phyloP scores from a whole-genome alignment of 2,888 invertebrate genomes.

The Drosophila neonasuta region DNA sequence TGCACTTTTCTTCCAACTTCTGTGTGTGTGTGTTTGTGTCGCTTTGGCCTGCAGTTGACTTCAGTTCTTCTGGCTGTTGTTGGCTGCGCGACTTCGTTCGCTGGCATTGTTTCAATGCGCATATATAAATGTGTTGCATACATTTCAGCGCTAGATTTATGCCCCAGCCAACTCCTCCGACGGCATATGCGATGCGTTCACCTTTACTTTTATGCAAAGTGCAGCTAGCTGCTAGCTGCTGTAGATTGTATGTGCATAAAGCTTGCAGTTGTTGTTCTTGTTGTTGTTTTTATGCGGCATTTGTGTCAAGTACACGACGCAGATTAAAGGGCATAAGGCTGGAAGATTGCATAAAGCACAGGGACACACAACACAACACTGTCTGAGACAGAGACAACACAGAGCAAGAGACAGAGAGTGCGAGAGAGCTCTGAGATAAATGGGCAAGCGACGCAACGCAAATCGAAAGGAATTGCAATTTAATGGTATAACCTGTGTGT shows the following conservation, averaged over 20 bases:
- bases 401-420: neutral
- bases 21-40: slow-evolving; percentile 31
- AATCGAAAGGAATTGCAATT: slow-evolving; percentile 74
- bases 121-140: slow-evolving; percentile 71
- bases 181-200: slow-evolving; percentile 59
- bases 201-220: slow-evolving; percentile 67
- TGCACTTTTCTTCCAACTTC: slow-evolving; percentile 30
- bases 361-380: slow-evolving; percentile 20
- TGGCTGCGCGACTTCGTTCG: slow-evolving; percentile 20
- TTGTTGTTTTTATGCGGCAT: slow-evolving; percentile 67
- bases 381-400: neutral
- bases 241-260: slow-evolving; percentile 53
- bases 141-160: slow-evolving; percentile 72
- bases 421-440: slow-evolving; percentile 51
- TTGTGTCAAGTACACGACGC: slow-evolving; percentile 74
- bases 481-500: slow-evolving; percentile 65
- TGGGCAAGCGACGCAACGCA: slow-evolving; percentile 59
- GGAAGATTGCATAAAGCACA: slow-evolving; percentile 62
- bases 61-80: slow-evolving; percentile 46
- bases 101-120: slow-evolving; percentile 64
- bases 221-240: slow-evolving; percentile 25
- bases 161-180: slow-evolving; percentile 48
- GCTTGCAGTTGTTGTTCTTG: slow-evolving; percentile 54
- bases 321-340: slow-evolving; percentile 73
- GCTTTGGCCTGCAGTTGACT: slow-evolving; percentile 57